Evolutionary conservation across 1,140 invertebrate genomes (phyloP).

Genomic region (Homalodisca vitripennis): DNA sequence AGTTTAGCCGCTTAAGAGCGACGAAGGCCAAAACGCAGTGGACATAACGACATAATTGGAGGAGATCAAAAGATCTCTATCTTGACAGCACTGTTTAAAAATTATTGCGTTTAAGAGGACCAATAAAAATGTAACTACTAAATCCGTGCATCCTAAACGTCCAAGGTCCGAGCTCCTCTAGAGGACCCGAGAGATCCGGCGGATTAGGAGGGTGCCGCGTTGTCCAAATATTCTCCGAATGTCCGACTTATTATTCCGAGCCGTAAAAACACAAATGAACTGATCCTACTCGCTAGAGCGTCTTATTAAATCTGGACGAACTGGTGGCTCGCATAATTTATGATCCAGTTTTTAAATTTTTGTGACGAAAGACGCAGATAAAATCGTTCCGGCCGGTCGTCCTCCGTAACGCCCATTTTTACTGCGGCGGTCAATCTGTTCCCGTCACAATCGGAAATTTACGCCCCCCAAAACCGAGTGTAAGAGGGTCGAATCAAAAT

Average conservation of each 20-base stretch:
- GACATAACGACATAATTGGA: no score
- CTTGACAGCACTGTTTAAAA: no score
- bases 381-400: slow-evolving; percentile 7
- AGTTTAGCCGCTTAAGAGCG: no score
- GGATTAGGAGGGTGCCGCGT: no score
- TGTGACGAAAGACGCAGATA: slow-evolving; percentile 14
- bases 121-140: no score
- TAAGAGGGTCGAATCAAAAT: background rate
- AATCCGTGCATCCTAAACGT: no score
- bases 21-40: no score
- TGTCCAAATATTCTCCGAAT: no score
- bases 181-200: no score
- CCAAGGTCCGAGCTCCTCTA: no score
- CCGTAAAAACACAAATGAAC: slow-evolving; percentile 26
- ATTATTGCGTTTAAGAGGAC: no score
- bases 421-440: slow-evolving; percentile 19
- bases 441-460: slow-evolving; percentile 16
- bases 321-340: background rate
- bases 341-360: slow-evolving; percentile 16
- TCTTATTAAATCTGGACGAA: background rate
- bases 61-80: no score
- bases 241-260: slow-evolving; percentile 13
- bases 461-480: background rate
- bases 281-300: slow-evolving; percentile 2
- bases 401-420: slow-evolving; percentile 8